Evolutionary conservation across 2,797 vertebrate species (phyloP).

Genomic region (Falco peregrinus): DNA sequence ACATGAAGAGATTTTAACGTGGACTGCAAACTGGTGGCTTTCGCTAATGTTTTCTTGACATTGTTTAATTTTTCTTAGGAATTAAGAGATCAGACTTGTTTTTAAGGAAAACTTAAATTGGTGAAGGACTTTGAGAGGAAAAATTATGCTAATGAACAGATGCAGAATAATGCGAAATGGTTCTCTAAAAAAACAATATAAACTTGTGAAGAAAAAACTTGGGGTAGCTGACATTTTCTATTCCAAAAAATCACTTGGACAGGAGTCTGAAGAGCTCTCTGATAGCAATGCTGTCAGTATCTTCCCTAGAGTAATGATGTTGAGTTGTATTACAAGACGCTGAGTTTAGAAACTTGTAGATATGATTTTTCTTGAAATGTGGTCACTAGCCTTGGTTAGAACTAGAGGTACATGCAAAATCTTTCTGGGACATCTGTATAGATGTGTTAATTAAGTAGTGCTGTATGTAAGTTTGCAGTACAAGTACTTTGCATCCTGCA

Average conservation of each 20-base stretch:
- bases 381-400: background rate
- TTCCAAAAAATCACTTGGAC: slow-evolving; percentile 4
- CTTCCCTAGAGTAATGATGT: background rate
- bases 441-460: background rate
- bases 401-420: background rate
- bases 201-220: background rate
- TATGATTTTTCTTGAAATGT: slow-evolving; percentile 1
- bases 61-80: background rate
- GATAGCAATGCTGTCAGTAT: background rate
- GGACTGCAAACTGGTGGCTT: background rate
- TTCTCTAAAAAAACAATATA: background rate
- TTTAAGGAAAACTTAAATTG: background rate
- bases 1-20: background rate
- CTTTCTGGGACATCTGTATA: background rate
- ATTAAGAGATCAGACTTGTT: background rate
- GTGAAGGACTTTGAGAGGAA: background rate
- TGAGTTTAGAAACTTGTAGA: slow-evolving; percentile 16
- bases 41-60: background rate
- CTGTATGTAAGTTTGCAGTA: background rate
- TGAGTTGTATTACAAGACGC: background rate
- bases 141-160: background rate
- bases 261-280: slow-evolving; percentile 22
- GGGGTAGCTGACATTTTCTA: background rate
- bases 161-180: background rate
- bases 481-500: background rate